These are phyloP conservation scores for Anguilla marmorata DNA, from an alignment of 2,797 vertebrate genomes.

Conservation along the genomic window DNA sequence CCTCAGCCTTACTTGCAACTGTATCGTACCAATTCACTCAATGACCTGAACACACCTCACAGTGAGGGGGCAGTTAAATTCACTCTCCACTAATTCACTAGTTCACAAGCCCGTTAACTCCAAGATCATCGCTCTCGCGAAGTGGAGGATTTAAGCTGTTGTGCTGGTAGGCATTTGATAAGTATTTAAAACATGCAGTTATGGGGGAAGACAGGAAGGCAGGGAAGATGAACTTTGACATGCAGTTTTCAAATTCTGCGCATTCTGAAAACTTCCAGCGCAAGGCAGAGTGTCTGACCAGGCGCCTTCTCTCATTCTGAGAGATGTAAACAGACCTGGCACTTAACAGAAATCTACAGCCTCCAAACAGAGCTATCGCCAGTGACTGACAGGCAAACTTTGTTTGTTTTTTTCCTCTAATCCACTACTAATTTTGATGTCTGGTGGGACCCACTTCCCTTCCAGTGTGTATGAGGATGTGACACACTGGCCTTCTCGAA, in stretches of 20 bases:
- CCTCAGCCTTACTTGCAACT: background rate
- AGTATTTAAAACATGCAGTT: slow-evolving; percentile 8
- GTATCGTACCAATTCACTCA: background rate
- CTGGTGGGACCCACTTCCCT: background rate
- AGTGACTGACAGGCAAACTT: background rate
- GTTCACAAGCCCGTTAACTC: background rate
- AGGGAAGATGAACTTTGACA: background rate
- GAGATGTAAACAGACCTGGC: background rate
- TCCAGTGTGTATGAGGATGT: background rate
- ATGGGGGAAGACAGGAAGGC: background rate
- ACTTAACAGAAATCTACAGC: background rate
- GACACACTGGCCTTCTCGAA: background rate
- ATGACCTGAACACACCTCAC: background rate
- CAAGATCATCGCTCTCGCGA: background rate
- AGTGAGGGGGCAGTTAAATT: background rate
- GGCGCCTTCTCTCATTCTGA: background rate
- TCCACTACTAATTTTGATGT: background rate
- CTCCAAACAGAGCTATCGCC: background rate
- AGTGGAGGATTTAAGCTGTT: background rate
- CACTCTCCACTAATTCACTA: background rate
- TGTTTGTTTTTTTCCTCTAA: background rate
- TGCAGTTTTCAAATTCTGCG: background rate
- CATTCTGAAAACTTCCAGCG: background rate
- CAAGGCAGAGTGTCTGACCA: background rate
- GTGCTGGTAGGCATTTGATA: background rate